Percentiles rank a stretch among this genome's conserved stretches.
Evolutionary conservation across 2,113 vertebrate genomes (phyloP).

Genomic region (Eolophus roseicapilla): DNA sequence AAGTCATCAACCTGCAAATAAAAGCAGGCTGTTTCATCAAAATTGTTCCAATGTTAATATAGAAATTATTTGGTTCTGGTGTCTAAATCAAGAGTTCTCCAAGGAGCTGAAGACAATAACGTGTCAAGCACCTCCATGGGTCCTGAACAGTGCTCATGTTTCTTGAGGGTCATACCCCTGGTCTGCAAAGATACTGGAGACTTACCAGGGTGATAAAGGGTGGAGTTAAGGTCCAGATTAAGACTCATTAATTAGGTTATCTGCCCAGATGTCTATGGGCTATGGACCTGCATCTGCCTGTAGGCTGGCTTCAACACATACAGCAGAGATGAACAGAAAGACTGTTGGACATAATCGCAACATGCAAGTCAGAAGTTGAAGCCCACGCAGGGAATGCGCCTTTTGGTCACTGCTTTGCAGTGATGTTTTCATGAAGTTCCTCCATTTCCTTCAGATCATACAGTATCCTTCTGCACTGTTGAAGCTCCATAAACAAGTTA

Average conservation of each 20-base stretch:
- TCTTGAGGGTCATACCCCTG: background rate
- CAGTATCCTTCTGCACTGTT: background rate
- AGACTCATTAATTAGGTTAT: background rate
- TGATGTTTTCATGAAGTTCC: background rate
- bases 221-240: background rate
- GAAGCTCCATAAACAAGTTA: slow-evolving; percentile 45
- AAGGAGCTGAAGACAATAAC: background rate
- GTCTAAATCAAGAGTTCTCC: background rate
- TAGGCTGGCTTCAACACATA: background rate
- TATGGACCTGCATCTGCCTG: background rate
- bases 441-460: background rate
- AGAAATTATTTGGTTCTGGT: background rate
- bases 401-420: background rate
- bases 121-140: background rate
- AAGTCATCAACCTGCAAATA: background rate
- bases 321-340: background rate
- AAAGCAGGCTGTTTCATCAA: background rate
- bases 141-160: background rate
- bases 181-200: background rate
- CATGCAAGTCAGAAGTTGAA: background rate
- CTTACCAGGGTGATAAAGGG: background rate
- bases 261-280: background rate
- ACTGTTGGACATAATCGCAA: background rate
- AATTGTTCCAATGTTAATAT: background rate
- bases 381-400: background rate